Base-by-base conservation (phyloP, 2,113 vertebrate species). In the zebrafish (Danio rerio) region DNA sequence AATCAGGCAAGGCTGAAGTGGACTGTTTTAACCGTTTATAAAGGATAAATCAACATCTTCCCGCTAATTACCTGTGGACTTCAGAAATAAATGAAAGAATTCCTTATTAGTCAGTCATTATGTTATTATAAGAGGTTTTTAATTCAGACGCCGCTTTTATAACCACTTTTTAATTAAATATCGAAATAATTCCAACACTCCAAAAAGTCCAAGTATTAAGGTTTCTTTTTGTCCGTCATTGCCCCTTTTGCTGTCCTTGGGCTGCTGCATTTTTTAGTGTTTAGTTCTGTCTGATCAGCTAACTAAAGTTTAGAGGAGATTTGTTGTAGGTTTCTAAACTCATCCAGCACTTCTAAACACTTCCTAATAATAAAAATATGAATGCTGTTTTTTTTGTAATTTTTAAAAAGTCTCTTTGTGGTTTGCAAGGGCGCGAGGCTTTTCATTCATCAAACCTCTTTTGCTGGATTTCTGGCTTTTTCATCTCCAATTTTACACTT, bases 211-310 rank as follows among this genome's bases (percentile, higher is more conserved):
- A 42, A n/a, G 21, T 10, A 5, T 72, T 52, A 52, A 15, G 4
- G 7, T 53, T 55, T 56, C 15, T 49, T 13, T 31, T 52, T 71
- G 73, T 55, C 72, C 20, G 61, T 40, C 45, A 8, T 7, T 58
- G 16, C 15, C 76, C 69, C 31, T 68, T 85, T 82, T 31, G 53
- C 59, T 12, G 84, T 82, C 81, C 84, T 85, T 85, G 84, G 62
- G 63, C 78, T 20, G 69, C 42, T 73, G 49, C 31, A 31, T 2
- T 6, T 74, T 42, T 56, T n/a, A n/a, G n/a, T n/a, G n/a, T n/a
- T 74, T 74, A 56, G 42, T 31, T 16, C 20, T 16, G 69, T 85
- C 45, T 82, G 82, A 85, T 85, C 58, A 85, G 31, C 42, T 31
- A 31, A 3, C 31, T 31, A 78, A 85, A 70, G 65, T 65, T 79